phyloP scores from a whole-genome alignment of 1,140 invertebrate genomes.

The Ylistrum balloti region DNA sequence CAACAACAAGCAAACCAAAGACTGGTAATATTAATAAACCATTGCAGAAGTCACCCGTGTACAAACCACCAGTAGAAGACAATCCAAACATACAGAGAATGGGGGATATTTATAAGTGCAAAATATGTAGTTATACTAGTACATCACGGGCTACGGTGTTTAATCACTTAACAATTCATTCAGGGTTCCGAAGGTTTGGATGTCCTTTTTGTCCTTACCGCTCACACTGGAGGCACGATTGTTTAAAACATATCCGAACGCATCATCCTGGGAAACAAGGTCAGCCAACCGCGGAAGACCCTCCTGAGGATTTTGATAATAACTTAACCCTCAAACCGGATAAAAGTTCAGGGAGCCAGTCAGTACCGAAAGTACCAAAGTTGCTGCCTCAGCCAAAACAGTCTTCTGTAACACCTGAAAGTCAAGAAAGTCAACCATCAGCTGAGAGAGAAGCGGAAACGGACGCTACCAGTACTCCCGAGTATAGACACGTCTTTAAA shows the following conservation, averaged over 20 bases:
- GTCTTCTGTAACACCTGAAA: background rate
- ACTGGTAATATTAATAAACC: background rate
- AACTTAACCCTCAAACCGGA: background rate
- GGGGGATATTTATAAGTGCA: constrained; percentile 46
- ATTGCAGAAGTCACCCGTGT: background rate
- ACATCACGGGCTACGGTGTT: background rate
- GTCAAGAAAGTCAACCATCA: background rate
- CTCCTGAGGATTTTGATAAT: constrained; percentile 20
- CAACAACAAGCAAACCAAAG: constrained; percentile 5
- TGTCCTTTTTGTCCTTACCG: constrained; percentile 49
- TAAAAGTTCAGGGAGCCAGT: background rate
- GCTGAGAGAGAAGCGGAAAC: background rate
- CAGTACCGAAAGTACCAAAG: background rate
- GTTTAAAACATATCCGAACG: constrained; percentile 47
- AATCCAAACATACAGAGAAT: background rate
- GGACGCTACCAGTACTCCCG: background rate
- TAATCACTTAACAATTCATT: constrained; percentile 48
- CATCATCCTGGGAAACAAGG: constrained; percentile 45
- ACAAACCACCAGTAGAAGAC: background rate
- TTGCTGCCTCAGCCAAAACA: background rate
- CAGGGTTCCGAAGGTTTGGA: constrained; percentile 8
- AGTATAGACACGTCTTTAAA: constrained; percentile 47
- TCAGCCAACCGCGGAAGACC: background rate
- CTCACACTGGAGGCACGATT: constrained; percentile 50
- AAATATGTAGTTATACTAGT: constrained; percentile 43